Conservation (phyloP, 2,888 invertebrate species). For the Lasius fuliginosus region DNA sequence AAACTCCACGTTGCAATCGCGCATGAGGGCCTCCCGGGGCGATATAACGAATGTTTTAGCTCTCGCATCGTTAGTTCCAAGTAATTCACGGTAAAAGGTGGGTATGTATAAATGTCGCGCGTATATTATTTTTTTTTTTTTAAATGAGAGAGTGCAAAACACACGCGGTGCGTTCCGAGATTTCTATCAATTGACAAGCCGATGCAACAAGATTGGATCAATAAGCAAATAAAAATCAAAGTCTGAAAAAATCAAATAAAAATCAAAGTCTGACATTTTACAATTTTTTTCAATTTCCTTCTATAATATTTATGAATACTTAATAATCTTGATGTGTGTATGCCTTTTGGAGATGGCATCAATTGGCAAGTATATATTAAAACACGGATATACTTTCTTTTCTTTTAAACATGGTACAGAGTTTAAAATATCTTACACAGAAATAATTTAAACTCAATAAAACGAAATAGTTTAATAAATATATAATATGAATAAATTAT, state of each 20-base stretch:
- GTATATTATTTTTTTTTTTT: background rate
- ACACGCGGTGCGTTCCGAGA: no score
- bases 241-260: background rate
- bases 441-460: background rate
- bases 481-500: slow-evolving; percentile 10
- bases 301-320: background rate
- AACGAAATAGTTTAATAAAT: background rate
- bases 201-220: background rate
- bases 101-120: background rate
- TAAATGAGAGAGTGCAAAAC: background rate
- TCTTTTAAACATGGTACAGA: background rate
- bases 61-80: background rate
- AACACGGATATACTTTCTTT: background rate
- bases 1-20: slow-evolving; percentile 40
- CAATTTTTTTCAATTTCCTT: background rate
- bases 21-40: background rate
- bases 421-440: background rate
- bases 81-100: background rate
- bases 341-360: background rate
- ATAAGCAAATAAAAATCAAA: background rate
- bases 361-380: background rate
- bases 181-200: background rate
- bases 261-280: background rate
- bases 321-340: background rate
- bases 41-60: slow-evolving; percentile 4